Percentiles rank a stretch among this genome's conserved stretches.
phyloP scores from a whole-genome alignment of 1,140 invertebrate species.

The Bradynema listronoti region DNA sequence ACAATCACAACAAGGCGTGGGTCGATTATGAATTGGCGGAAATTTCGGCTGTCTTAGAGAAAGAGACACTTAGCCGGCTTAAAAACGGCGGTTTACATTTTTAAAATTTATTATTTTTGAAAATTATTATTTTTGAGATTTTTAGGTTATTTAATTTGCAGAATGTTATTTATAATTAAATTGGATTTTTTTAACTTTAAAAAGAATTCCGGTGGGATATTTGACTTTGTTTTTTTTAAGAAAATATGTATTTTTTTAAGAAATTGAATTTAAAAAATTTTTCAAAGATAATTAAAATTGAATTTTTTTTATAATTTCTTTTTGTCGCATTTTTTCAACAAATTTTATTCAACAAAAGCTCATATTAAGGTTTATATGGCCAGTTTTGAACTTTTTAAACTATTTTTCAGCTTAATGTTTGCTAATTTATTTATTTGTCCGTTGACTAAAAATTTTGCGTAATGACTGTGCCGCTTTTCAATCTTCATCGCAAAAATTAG shows the following conservation, averaged over 20 bases:
- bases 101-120: conserved; percentile 7
- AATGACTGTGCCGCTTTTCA: too few species aligned
- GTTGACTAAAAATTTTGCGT: too few species aligned
- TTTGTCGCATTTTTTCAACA: neutral
- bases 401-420: too few species aligned
- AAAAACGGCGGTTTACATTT: conserved; percentile 10
- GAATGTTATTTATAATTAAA: neutral
- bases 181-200: neutral
- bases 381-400: too few species aligned
- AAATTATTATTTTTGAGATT: neutral
- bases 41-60: conserved; percentile 18
- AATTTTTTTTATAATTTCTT: too few species aligned
- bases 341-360: neutral
- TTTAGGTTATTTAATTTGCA: neutral
- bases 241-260: conserved; percentile 10
- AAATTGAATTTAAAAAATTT: neutral
- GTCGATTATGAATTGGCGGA: conserved; percentile 47
- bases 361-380: too few species aligned
- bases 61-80: conserved; percentile 21
- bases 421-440: too few species aligned
- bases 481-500: too few species aligned
- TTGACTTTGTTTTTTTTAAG: neutral
- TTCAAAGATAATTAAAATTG: neutral
- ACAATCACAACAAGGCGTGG: conserved; percentile 41
- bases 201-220: neutral